Conservation (phyloP, 1,140 invertebrate species). For the Tetramorium simillimum region DNA sequence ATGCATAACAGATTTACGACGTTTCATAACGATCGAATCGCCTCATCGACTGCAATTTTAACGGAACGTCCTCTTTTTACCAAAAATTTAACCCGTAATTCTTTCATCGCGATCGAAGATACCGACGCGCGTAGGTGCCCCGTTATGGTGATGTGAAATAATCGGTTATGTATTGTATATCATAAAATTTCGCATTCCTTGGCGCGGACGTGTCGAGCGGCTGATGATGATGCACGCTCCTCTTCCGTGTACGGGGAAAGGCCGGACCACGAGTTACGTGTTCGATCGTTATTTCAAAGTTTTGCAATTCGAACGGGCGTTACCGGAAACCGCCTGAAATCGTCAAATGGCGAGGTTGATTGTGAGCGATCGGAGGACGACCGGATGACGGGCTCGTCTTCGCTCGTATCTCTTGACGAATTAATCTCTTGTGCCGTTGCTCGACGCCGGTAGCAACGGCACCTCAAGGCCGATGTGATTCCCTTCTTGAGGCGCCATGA, state of each 20-base stretch:
- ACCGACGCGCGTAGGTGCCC: neutral
- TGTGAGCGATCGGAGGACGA: neutral
- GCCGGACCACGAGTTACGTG: neutral
- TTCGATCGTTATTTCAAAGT: neutral
- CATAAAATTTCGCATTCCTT: slow-evolving; percentile 16
- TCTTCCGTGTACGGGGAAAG: slow-evolving; percentile 9
- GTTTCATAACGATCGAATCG: neutral
- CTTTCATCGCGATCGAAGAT: neutral
- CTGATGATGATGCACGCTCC: neutral
- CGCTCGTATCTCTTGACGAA: neutral
- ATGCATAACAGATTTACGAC: slow-evolving; percentile 24
- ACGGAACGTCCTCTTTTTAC: neutral
- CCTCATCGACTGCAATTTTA: neutral
- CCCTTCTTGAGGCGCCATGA: neutral
- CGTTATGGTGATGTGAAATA: slow-evolving; percentile 22
- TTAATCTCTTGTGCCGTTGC: neutral
- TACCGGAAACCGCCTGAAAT: neutral
- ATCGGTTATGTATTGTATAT: neutral
- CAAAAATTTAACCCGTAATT: neutral
- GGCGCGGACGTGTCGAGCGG: neutral
- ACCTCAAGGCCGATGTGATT: slow-evolving; percentile 1
- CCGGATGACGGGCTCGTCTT: neutral
- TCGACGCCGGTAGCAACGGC: slow-evolving; percentile 6
- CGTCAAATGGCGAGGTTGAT: slow-evolving; percentile 12
- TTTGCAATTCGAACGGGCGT: slow-evolving; percentile 1